These are phyloP conservation scores for Lordiphosa andalusiaca DNA, from an alignment of 2,888 invertebrate species.

Conservation along the genomic window DNA sequence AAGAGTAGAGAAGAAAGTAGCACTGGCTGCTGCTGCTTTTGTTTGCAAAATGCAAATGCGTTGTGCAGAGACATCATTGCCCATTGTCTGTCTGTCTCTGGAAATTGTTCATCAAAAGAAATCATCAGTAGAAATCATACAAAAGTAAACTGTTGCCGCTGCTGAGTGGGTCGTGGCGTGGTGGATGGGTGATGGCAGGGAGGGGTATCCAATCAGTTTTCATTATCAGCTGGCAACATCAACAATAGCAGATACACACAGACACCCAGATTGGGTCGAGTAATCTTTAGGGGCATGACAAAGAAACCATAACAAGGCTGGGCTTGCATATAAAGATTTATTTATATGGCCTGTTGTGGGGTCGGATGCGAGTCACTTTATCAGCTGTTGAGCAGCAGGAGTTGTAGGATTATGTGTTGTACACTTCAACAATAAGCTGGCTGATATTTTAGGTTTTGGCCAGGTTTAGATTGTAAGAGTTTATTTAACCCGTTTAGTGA, in stretches of 20 bases:
- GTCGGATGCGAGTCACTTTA: not conserved
- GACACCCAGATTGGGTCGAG: slow-evolving; percentile 17
- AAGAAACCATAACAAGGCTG: slow-evolving; percentile 40
- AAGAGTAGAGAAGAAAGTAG: slow-evolving; percentile 60
- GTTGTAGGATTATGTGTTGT: too few species aligned
- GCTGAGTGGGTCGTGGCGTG: slow-evolving; percentile 5
- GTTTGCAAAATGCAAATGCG: slow-evolving; percentile 64
- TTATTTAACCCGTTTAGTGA: too few species aligned
- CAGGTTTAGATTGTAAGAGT: too few species aligned
- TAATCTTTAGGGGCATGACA: slow-evolving; percentile 28
- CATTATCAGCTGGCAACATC: slow-evolving; percentile 38
- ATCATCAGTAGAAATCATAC: slow-evolving; percentile 42
- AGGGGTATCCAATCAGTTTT: slow-evolving; percentile 32
- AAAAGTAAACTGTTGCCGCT: slow-evolving; percentile 21
- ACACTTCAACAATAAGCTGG: too few species aligned
- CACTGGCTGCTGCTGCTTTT: slow-evolving; percentile 24
- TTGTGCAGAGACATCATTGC: slow-evolving; percentile 34
- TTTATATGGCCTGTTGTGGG: slow-evolving; percentile 25
- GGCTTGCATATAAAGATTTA: slow-evolving; percentile 39
- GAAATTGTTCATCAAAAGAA: slow-evolving; percentile 62
- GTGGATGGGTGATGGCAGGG: not conserved
- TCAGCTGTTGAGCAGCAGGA: slow-evolving; percentile 1
- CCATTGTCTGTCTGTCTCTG: slow-evolving; percentile 47
- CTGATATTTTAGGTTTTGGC: too few species aligned
- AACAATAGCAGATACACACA: slow-evolving; percentile 7